Evolutionary conservation across 2,113 vertebrate genomes (phyloP).

Genomic region (Spea multiplicata): DNA sequence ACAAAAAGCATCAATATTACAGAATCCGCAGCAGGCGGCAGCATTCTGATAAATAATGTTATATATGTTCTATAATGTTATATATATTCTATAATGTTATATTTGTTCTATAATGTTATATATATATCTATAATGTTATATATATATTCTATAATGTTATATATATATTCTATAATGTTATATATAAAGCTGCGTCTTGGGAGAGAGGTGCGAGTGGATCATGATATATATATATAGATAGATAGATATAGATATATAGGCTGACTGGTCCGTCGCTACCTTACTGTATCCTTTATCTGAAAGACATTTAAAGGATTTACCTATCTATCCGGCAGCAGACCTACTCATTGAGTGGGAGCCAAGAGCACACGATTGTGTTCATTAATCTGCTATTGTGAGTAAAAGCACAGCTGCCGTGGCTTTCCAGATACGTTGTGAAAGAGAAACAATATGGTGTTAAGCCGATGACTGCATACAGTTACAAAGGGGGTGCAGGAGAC

Average conservation of each 20-base stretch:
- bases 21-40: too few relatives aligned
- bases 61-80: too few relatives aligned
- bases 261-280: slow-evolving; percentile 87
- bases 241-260: slow-evolving; percentile 51
- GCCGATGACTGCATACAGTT: slow-evolving; percentile 95
- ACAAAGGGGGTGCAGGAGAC: slow-evolving; percentile 92
- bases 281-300: slow-evolving; percentile 85
- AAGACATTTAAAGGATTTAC: slow-evolving; percentile 98
- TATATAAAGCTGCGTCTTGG: slow-evolving; percentile 29
- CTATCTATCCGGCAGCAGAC: slow-evolving; percentile 98
- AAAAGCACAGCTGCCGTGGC: slow-evolving; percentile 96
- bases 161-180: too few relatives aligned
- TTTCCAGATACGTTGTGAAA: slow-evolving; percentile 97
- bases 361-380: slow-evolving; percentile 99
- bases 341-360: slow-evolving; percentile 96
- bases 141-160: too few relatives aligned
- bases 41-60: too few relatives aligned
- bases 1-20: too few relatives aligned
- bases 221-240: slow-evolving; percentile 30
- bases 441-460: slow-evolving; percentile 99
- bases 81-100: too few relatives aligned
- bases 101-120: too few relatives aligned
- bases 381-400: slow-evolving; percentile 99
- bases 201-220: slow-evolving; percentile 67
- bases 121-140: too few relatives aligned